Conservation (phyloP, 1,140 invertebrate species). For the Vanessa atalanta region DNA sequence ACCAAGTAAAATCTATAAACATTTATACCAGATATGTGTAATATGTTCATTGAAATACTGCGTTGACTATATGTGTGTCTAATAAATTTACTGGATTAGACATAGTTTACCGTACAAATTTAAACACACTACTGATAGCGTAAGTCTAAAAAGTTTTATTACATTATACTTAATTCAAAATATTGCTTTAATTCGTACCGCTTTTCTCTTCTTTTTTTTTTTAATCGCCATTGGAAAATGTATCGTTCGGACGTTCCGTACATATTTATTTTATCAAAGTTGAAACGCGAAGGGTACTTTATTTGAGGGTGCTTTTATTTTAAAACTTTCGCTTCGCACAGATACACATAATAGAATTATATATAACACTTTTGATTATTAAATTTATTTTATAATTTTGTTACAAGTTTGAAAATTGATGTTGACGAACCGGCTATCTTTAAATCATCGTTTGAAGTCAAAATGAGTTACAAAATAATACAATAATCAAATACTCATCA, state of each 20-base stretch:
- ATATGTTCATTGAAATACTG: too few species aligned
- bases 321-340: constrained; percentile 17
- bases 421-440: background rate
- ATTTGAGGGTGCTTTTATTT: constrained; percentile 22
- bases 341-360: background rate
- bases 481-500: too few species aligned
- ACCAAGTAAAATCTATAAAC: too few species aligned
- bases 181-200: background rate
- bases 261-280: constrained; percentile 31
- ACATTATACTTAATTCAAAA: background rate
- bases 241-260: constrained; percentile 10
- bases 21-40: too few species aligned
- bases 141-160: background rate
- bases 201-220: background rate
- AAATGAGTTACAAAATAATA: too few species aligned
- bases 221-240: constrained; percentile 7
- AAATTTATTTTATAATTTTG: background rate
- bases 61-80: too few species aligned
- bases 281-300: constrained; percentile 27
- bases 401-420: background rate
- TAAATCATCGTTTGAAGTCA: background rate
- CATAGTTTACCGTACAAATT: too few species aligned
- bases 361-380: background rate
- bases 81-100: too few species aligned
- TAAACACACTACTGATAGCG: too few species aligned